Evolutionary conservation across 2,797 vertebrate genomes (phyloP), one percentile per base, ranked within the genome.

Genomic region (Scomberomorus guttatus): DNA sequence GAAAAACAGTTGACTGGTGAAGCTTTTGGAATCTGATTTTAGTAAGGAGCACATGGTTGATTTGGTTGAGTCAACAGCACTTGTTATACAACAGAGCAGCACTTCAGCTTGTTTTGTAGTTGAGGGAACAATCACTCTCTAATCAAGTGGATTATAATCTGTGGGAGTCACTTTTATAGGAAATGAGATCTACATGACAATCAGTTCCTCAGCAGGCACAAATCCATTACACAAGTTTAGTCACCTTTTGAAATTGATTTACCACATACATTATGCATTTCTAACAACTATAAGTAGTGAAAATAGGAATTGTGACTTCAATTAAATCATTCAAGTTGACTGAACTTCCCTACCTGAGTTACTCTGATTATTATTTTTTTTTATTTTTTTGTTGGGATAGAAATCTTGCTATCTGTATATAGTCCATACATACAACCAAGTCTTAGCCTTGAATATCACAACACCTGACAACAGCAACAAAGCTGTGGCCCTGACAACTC

Each of bases 81-180:
- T 78, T 71, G 39, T 72, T 72, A 50, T 17, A 55, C 48, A 77
- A 56, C 37, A 73, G 34, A 75, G 64, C 4, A 5, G 13, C 64
- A 71, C 62, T 75, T 79, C 6, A 68, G 52, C 74, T 83, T 75
- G 70, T 80, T 80, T 79, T 62, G 55, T 73, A 62, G 65, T 72
- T 54, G 51, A 54, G 58, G 29, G 20, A 88, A 88, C 72, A 88
- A 82, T 87, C 67, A 63, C 51, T 62, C 27, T 71, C 37, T 81
- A 72, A 87, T 88, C 55, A 83, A 82, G 70, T 79, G 80, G 79
- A 83, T 85, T 82, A 68, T 69, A 79, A 84, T 86, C 77, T 79
- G 85, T 84, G 71, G 62, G 73, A 80, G 73, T 77, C n/a, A 0
- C 15, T 80, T 76, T 57, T 14, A 68, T 24, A 48, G 59, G 52